Base-by-base conservation (phyloP, 2,888 invertebrate genomes). In the Spisula subtruncata region DNA sequence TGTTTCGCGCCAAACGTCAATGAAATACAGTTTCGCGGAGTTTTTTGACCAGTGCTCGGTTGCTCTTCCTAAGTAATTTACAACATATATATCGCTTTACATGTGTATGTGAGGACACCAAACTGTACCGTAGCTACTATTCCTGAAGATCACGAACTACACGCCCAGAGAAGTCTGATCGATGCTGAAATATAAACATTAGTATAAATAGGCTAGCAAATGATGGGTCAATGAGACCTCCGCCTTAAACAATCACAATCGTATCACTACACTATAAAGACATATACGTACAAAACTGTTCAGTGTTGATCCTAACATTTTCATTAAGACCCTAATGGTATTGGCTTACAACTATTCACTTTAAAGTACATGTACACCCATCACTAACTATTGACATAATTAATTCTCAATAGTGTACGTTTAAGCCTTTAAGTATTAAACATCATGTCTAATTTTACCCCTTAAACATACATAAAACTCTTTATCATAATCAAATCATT, bases 381-480 rank as follows among this genome's bases (percentile, higher is more conserved):
- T 25, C 60, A 66, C 25, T n/a, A 25, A 66, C 25, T 66, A 66
- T 66, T 66, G 60, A 66, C 60, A 66, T 66, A n/a, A 66, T 10
- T 2, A 25, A 4, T 25, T 66, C 10, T 12, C 25, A 6, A 66
- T 66, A 25, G 60, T 66, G 60, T 25, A 66, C 25, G 1, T 66
- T 66, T 66, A 25, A 66, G 25, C 60, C 25, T 25, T 66, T 66
- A 66, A 51, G 51, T 51, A 51, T 51, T 51, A 66, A 66, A 66
- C 60, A 66, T 25, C 25, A n/a, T 66, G 60, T n/a, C 60, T 25
- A n/a, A 66, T 66, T 66, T 66, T 66, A n/a, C 60, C 25, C 25
- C 60, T 66, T 66, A 66, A 66, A 66, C 25, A 66, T 66, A 66
- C 60, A 66, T 66, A 25, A 66, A 66, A 20, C 20, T 66, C 25